A percentile compares a stretch with the other conserved stretches of the same genome.
phyloP scores from a whole-genome alignment of 2,888 invertebrate genomes.

The Cerastoderma edule region DNA sequence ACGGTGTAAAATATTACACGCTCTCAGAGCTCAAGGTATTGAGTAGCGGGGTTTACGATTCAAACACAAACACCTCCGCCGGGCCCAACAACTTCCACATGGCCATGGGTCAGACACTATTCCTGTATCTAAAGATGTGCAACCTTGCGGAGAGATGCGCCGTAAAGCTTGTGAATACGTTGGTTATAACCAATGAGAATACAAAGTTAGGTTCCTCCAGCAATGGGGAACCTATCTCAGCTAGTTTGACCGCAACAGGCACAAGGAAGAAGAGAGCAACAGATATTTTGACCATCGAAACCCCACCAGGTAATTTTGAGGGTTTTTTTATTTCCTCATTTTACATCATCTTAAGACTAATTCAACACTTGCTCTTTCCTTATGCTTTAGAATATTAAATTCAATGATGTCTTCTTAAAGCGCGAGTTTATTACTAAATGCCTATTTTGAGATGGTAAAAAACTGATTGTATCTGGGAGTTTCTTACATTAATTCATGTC shows the following conservation, averaged over 20 bases:
- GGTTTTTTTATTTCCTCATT: no score
- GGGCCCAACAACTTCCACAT: conserved; percentile 59
- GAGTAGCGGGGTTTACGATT: conserved; percentile 33
- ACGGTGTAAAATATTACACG: conserved; percentile 34
- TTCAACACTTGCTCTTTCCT: no score
- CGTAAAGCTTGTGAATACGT: conserved; percentile 56
- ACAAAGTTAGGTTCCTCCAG: conserved; percentile 49
- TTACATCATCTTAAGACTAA: no score
- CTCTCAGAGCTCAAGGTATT: conserved; percentile 52
- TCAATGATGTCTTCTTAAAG: no score
- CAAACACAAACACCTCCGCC: conserved; percentile 4
- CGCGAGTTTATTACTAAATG: no score
- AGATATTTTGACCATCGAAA: conserved; percentile 32
- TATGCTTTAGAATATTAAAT: no score
- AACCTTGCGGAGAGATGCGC: conserved; percentile 66
- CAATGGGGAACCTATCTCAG: conserved; percentile 51
- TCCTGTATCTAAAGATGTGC: conserved; percentile 60
- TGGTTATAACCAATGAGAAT: conserved; percentile 45
- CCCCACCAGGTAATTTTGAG: conserved; percentile 48
- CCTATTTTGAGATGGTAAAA: no score
- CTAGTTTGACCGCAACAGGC: conserved; percentile 17
- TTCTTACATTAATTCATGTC: no score
- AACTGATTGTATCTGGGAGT: no score
- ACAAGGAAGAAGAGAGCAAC: conserved; percentile 29
- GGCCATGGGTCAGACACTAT: conserved; percentile 67